Evolutionary conservation across 2,888 invertebrate species (phyloP).

Genomic region (Philaethria dido): DNA sequence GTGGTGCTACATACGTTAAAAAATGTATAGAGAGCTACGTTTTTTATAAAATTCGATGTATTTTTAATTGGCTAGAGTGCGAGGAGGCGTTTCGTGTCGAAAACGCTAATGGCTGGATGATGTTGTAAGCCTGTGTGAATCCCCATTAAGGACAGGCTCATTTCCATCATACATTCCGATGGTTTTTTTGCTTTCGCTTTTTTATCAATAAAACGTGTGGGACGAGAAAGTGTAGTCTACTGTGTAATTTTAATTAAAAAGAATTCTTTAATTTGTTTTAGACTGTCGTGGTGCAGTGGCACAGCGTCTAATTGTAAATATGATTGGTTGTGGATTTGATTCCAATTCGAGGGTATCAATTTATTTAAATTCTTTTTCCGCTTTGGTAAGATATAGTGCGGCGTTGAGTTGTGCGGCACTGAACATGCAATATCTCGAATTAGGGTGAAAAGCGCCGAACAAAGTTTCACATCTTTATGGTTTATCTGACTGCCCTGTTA

Average conservation of each 20-base stretch:
- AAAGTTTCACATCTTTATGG: too few species aligned
- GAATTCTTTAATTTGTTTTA: not conserved
- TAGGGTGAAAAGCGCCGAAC: too few species aligned
- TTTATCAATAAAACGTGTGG: not conserved
- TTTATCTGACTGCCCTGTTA: too few species aligned
- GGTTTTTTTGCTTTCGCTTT: slow-evolving; percentile 5
- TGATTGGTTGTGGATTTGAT: too few species aligned
- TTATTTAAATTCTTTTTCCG: too few species aligned
- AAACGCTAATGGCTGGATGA: slow-evolving; percentile 43
- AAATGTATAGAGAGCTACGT: slow-evolving; percentile 8
- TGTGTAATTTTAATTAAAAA: not conserved
- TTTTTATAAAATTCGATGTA: slow-evolving; percentile 24
- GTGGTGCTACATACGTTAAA: not conserved
- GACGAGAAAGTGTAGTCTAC: not conserved
- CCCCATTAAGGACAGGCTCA: slow-evolving; percentile 26
- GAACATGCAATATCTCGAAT: too few species aligned
- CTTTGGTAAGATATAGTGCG: too few species aligned
- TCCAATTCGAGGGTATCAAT: too few species aligned
- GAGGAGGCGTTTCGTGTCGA: slow-evolving; percentile 38
- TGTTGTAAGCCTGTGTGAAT: slow-evolving; percentile 36
- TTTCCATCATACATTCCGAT: slow-evolving; percentile 27
- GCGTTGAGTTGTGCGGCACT: too few species aligned
- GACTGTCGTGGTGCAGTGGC: too few species aligned
- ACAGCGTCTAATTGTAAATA: too few species aligned
- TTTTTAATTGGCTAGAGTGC: slow-evolving; percentile 35